These are phyloP conservation scores for Eremophila alpestris DNA, from an alignment of 2,797 vertebrate genomes.

Conservation along the genomic window DNA sequence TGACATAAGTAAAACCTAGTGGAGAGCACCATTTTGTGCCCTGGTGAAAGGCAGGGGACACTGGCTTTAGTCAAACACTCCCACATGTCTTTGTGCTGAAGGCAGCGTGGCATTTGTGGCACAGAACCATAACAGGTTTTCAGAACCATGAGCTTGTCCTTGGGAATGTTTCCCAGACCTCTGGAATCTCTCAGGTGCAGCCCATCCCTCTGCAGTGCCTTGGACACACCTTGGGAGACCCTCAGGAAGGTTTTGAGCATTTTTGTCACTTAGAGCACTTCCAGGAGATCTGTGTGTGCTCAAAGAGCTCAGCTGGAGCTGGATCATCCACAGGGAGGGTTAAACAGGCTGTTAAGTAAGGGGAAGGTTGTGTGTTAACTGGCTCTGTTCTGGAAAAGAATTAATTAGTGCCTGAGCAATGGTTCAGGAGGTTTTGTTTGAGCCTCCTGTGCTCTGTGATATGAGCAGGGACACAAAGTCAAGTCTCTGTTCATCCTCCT, in stretches of 20 bases:
- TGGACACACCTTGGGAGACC: background rate
- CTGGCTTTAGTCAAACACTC: background rate
- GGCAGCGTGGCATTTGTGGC: rapidly evolving
- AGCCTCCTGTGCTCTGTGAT: background rate
- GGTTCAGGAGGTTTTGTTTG: background rate
- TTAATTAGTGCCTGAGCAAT: background rate
- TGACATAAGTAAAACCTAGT: background rate
- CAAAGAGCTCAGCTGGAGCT: background rate
- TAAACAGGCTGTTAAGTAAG: background rate
- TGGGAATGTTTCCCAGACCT: background rate
- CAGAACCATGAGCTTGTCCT: background rate
- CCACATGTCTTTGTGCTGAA: background rate
- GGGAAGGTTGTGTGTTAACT: background rate
- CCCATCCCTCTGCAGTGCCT: background rate
- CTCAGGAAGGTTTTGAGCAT: background rate
- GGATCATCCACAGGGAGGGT: background rate
- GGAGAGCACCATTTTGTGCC: background rate
- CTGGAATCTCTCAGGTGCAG: background rate
- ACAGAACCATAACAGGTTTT: background rate
- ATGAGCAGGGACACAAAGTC: background rate
- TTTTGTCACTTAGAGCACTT: background rate
- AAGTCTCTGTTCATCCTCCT: background rate
- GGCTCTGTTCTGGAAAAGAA: background rate
- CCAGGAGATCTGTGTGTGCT: background rate
- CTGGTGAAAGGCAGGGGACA: background rate